Percentiles rank a stretch among this genome's conserved stretches.
These are phyloP conservation scores for Meles meles DNA, from an alignment of 2,113 vertebrate genomes.

Conservation along the genomic window DNA sequence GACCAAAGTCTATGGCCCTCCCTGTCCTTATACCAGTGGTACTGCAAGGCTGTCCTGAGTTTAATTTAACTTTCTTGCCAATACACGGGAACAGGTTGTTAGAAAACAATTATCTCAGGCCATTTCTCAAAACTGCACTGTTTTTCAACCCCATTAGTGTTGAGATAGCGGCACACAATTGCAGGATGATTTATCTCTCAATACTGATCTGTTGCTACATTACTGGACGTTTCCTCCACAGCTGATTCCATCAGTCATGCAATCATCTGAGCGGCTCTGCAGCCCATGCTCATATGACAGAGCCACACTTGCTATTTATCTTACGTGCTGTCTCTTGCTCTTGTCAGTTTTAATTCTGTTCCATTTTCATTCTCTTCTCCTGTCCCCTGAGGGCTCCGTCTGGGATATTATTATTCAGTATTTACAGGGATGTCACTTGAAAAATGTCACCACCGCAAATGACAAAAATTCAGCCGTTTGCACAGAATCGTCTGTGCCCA, in stretches of 20 bases:
- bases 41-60: background rate
- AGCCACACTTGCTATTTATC: conserved; percentile 44
- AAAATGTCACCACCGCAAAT: conserved; percentile 63
- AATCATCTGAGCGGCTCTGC: background rate
- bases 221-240: conserved; percentile 62
- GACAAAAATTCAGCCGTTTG: conserved; percentile 50
- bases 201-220: conserved; percentile 55
- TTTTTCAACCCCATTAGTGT: conserved; percentile 68
- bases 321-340: conserved; percentile 44
- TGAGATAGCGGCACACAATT: conserved; percentile 11
- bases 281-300: background rate
- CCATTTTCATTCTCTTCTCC: conserved; percentile 58
- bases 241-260: conserved; percentile 64
- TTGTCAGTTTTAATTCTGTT: conserved; percentile 72
- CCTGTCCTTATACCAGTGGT: background rate
- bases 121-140: conserved; percentile 53
- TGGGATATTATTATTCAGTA: conserved; percentile 72
- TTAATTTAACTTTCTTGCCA: conserved; percentile 59
- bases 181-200: conserved; percentile 70
- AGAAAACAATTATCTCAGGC: conserved; percentile 66
- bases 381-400: conserved; percentile 66
- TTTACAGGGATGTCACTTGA: conserved; percentile 73
- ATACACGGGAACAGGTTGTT: conserved; percentile 24
- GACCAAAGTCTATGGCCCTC: background rate
- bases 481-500: background rate